Conservation (phyloP, 1,140 invertebrate genomes). For the Brachystomella parvula region DNA sequence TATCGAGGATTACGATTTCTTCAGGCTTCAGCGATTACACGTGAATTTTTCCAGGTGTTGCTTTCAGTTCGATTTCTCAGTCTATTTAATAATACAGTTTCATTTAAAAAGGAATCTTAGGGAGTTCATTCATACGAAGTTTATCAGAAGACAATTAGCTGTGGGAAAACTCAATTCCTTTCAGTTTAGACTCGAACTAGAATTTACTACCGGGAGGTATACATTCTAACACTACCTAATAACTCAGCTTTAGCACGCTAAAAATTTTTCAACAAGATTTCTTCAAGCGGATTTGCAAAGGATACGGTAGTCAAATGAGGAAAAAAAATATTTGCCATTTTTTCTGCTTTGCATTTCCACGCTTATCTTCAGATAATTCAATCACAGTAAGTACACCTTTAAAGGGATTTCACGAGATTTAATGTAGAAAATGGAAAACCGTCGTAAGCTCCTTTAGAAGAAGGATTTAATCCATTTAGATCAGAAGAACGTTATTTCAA, state of each 20-base stretch:
- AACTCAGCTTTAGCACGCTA: too few species aligned
- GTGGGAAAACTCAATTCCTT: too few species aligned
- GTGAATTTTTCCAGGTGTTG: not conserved
- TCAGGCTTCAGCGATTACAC: not conserved
- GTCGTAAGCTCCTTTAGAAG: not conserved
- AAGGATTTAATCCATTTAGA: constrained; percentile 9
- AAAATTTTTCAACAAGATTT: not conserved
- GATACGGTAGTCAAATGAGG: not conserved
- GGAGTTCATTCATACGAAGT: too few species aligned
- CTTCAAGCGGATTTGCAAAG: not conserved
- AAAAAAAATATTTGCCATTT: not conserved
- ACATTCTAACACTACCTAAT: too few species aligned
- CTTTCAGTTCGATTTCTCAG: not conserved
- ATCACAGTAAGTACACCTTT: not conserved
- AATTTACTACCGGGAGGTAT: too few species aligned
- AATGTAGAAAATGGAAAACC: not conserved
- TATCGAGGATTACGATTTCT: not conserved
- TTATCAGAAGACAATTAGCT: too few species aligned
- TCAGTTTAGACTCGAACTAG: too few species aligned
- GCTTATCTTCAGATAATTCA: too few species aligned
- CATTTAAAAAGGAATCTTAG: too few species aligned
- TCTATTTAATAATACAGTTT: too few species aligned
- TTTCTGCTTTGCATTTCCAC: too few species aligned
- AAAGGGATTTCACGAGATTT: not conserved
- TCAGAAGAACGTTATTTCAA: not conserved